Evolutionary conservation across 2,797 vertebrate genomes (phyloP).

Genomic region (Diglossa cyanea): DNA sequence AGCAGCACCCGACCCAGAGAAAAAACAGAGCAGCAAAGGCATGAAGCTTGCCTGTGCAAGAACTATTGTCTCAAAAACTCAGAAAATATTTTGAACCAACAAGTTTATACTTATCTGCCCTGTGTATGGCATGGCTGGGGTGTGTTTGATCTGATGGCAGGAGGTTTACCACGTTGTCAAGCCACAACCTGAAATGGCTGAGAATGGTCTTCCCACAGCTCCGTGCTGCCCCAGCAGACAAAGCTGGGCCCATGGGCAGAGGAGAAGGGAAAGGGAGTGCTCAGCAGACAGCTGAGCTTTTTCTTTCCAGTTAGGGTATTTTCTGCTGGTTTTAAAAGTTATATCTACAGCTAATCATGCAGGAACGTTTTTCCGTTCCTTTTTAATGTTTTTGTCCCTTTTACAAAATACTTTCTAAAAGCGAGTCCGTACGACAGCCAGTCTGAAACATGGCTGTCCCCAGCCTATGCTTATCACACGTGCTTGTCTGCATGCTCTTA

Average conservation of each 20-base stretch:
- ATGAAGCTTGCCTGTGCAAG: not conserved
- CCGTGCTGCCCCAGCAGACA: fast-evolving
- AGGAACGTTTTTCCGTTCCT: not conserved
- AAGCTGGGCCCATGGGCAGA: fast-evolving
- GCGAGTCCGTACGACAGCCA: not conserved
- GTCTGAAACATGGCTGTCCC: not conserved
- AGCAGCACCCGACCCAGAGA: not conserved
- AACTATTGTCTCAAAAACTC: not conserved
- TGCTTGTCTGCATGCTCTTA: not conserved
- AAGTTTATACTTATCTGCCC: not conserved
- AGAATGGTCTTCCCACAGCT: not conserved
- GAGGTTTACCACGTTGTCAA: not conserved
- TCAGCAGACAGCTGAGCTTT: not conserved
- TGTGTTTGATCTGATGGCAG: not conserved
- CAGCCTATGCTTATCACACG: not conserved
- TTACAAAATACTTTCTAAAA: not conserved
- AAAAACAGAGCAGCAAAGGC: not conserved
- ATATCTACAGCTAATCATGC: not conserved
- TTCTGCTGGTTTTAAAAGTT: not conserved
- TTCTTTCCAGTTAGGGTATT: not conserved
- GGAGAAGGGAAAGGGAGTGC: not conserved
- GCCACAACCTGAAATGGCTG: not conserved
- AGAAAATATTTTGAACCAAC: not conserved
- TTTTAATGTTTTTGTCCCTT: not conserved
- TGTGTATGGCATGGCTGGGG: not conserved